A percentile compares a stretch with the other conserved stretches of the same genome.
Evolutionary conservation across 2,797 vertebrate genomes (phyloP).

Genomic region (Glyptemys insculpta): DNA sequence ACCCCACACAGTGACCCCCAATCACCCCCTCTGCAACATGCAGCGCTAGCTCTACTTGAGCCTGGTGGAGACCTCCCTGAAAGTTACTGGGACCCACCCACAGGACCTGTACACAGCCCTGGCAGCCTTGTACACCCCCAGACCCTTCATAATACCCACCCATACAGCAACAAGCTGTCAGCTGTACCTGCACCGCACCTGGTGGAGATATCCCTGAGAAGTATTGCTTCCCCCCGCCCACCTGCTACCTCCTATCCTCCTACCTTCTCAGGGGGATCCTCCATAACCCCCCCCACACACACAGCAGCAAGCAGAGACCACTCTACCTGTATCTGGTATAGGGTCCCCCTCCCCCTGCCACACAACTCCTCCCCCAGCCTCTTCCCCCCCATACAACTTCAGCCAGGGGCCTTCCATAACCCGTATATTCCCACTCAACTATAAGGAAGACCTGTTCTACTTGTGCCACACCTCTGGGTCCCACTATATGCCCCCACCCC

Average conservation of each 20-base stretch:
- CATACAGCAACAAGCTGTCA: neutral
- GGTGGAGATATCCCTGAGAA: neutral
- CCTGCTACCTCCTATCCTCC: too few relatives aligned
- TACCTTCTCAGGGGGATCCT: neutral
- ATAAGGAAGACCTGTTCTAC: too few relatives aligned
- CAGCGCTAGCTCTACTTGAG: too few relatives aligned
- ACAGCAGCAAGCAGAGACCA: neutral
- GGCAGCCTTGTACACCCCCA: neutral
- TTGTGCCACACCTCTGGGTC: neutral
- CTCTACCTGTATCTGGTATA: neutral
- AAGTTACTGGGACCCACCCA: too few relatives aligned
- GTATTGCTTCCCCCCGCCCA: neutral
- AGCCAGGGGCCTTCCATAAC: neutral
- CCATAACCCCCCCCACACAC: neutral
- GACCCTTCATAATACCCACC: neutral
- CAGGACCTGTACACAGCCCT: neutral
- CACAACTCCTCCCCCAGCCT: neutral
- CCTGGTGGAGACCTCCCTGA: constrained; percentile 49
- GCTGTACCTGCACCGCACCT: neutral
- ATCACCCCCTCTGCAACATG: constrained; percentile 56
- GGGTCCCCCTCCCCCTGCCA: neutral
- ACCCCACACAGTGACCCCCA: neutral
- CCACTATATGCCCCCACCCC: neutral
- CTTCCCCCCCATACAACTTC: neutral
- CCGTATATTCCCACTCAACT: neutral